Conservation (phyloP, 2,888 invertebrate species). For the Nasonovia ribisnigri region DNA sequence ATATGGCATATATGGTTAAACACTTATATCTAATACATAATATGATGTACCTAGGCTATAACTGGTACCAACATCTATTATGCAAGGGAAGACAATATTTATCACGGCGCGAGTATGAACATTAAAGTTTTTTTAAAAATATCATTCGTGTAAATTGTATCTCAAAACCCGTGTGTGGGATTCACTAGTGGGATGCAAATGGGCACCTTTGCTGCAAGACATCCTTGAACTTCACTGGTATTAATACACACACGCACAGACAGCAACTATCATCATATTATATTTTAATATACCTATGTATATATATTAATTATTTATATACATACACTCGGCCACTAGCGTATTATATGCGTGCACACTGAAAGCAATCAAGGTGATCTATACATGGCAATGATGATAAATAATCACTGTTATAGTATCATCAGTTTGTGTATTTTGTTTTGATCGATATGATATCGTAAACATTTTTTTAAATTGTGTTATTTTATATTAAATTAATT, state of each 20-base stretch:
- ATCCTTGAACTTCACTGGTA: conserved; percentile 49
- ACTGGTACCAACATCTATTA: not conserved
- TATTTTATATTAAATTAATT: not conserved
- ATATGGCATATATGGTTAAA: not conserved
- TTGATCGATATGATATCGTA: conserved; percentile 23
- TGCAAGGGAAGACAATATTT: not conserved
- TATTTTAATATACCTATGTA: not conserved
- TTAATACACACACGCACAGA: not conserved
- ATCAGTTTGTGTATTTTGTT: conserved; percentile 42
- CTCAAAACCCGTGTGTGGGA: conserved; percentile 10
- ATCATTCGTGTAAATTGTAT: not conserved
- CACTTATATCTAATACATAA: not conserved
- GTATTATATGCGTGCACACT: not conserved
- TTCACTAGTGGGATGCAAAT: conserved; percentile 3
- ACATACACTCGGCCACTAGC: not conserved
- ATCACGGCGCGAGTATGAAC: not conserved
- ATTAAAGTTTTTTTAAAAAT: not conserved
- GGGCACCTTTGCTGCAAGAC: conserved; percentile 32
- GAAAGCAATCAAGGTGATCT: conserved; percentile 36
- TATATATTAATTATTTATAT: not conserved
- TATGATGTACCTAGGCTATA: not conserved
- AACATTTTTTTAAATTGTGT: not conserved
- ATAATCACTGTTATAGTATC: not conserved
- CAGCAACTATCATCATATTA: not conserved
- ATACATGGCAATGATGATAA: not conserved